These are phyloP conservation scores for Volucella zonaria DNA, from an alignment of 2,888 invertebrate genomes.

Conservation along the genomic window DNA sequence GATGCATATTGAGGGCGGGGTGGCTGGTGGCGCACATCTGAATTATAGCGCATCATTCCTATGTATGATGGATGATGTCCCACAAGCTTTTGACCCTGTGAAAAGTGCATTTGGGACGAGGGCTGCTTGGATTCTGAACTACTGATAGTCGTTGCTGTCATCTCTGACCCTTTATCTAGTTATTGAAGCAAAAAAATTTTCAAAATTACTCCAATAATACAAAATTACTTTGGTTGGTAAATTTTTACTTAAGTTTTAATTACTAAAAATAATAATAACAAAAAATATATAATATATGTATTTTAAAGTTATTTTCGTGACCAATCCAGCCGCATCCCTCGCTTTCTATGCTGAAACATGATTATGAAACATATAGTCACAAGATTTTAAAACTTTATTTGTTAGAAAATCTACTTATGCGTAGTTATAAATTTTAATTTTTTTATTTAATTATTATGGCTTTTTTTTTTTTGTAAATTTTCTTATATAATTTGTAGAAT, in stretches of 20 bases:
- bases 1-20: slow-evolving; percentile 54
- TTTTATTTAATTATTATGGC: too few relatives aligned
- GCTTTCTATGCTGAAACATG: too few relatives aligned
- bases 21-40: slow-evolving; percentile 56
- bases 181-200: slow-evolving; percentile 15
- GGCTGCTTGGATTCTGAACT: slow-evolving; percentile 40
- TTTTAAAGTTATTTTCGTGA: too few relatives aligned
- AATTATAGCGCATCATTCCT: slow-evolving; percentile 70
- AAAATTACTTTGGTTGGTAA: not conserved
- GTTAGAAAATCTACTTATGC: too few relatives aligned
- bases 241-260: not conserved
- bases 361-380: too few relatives aligned
- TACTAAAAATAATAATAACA: too few relatives aligned
- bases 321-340: too few relatives aligned
- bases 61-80: slow-evolving; percentile 57
- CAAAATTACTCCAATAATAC: slow-evolving; percentile 31
- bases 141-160: slow-evolving; percentile 18
- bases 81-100: slow-evolving; percentile 39
- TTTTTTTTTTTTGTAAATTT: too few relatives aligned
- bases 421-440: too few relatives aligned
- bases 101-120: slow-evolving; percentile 33
- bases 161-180: slow-evolving; percentile 48
- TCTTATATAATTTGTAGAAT: not conserved
- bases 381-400: too few relatives aligned
- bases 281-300: too few relatives aligned